Conservation (phyloP, 2,113 vertebrate species). For the Chloropsis hardwickii region DNA sequence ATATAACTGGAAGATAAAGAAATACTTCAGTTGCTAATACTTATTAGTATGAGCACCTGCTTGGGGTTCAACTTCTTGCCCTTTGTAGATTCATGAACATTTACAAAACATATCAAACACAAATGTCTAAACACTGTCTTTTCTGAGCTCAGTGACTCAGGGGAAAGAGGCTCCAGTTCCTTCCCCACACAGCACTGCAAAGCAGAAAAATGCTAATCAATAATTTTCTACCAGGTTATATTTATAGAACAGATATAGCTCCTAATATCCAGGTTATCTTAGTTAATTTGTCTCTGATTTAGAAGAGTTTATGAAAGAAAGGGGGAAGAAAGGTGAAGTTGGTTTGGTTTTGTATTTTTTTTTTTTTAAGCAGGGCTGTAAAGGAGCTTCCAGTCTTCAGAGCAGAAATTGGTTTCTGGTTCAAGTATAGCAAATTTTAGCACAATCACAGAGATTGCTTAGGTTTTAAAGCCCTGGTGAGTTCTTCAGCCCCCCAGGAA, state of each 20-base stretch:
- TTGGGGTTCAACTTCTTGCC: not conserved
- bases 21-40: not conserved
- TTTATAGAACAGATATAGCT: not conserved
- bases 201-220: not conserved
- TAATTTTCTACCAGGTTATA: not conserved
- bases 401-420: not conserved
- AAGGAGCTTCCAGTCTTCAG: not conserved
- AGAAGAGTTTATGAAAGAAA: not conserved
- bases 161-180: not conserved
- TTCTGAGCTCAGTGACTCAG: not conserved
- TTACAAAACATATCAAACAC: not conserved
- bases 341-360: not conserved
- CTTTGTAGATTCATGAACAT: not conserved
- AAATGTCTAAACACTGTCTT: not conserved
- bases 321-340: rapidly evolving
- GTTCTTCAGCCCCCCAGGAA: not conserved
- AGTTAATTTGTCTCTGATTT: not conserved
- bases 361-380: not conserved
- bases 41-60: not conserved
- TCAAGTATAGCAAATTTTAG: not conserved
- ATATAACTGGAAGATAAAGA: not conserved
- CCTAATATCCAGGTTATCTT: not conserved
- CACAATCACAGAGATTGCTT: rapidly evolving
- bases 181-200: not conserved
- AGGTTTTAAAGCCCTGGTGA: not conserved